Conservation (phyloP, 2,113 vertebrate genomes). For the Catharus minimus region DNA sequence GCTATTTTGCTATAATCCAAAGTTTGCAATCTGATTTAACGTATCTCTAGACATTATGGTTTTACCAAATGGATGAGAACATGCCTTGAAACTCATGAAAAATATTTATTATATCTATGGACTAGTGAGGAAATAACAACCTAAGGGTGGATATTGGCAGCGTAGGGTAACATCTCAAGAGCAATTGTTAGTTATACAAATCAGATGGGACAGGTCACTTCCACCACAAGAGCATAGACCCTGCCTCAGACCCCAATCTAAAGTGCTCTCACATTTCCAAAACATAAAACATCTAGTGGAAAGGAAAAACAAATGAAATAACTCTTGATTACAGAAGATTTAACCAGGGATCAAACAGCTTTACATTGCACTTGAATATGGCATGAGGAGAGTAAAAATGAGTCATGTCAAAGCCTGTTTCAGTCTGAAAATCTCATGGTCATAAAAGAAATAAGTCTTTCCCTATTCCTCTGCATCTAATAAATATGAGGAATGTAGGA, state of each 20-base stretch:
- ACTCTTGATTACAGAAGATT: background rate
- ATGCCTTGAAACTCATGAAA: background rate
- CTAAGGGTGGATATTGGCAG: background rate
- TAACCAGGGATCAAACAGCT: background rate
- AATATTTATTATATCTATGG: background rate
- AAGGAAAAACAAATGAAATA: background rate
- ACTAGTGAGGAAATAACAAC: background rate
- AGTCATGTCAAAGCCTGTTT: background rate
- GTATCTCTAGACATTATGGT: background rate
- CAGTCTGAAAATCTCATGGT: background rate
- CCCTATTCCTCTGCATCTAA: background rate
- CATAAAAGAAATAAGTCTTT: background rate
- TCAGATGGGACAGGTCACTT: background rate
- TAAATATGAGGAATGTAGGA: background rate
- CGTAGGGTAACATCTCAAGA: background rate
- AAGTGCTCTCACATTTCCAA: background rate
- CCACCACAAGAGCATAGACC: background rate
- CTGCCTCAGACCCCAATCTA: background rate
- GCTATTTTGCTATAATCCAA: background rate
- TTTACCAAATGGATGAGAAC: background rate
- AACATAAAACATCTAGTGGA: background rate
- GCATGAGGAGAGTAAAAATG: background rate
- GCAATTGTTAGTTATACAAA: background rate
- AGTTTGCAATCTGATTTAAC: background rate
- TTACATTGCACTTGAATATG: background rate